Conservation (phyloP, 2,797 vertebrate genomes). For the Sarcophilus harrisii region DNA sequence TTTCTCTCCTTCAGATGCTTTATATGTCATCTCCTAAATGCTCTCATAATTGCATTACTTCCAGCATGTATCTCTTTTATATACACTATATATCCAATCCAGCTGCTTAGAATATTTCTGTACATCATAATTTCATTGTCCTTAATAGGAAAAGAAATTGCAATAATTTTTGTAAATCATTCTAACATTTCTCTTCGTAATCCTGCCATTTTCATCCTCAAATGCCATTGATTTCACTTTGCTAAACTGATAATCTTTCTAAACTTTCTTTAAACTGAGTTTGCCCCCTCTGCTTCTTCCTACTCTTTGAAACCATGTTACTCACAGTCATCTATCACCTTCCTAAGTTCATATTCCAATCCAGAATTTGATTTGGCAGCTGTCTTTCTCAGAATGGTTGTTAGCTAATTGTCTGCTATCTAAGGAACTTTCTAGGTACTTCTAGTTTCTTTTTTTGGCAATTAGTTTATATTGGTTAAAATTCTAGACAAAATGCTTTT, state of each 20-base stretch:
- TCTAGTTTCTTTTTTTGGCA: background rate
- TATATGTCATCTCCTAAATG: background rate
- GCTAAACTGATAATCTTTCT: background rate
- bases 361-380: background rate
- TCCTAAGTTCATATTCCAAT: background rate
- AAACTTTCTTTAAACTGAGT: background rate
- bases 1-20: background rate
- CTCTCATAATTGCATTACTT: background rate
- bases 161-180: background rate
- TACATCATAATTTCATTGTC: background rate
- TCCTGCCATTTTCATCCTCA: background rate
- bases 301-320: background rate
- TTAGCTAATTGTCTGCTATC: background rate
- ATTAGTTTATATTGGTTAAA: background rate
- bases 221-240: background rate
- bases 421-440: background rate
- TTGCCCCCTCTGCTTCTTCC: background rate
- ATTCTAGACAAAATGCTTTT: background rate
- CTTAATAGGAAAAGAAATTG: background rate
- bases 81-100: background rate
- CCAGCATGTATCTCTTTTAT: background rate
- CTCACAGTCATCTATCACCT: background rate
- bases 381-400: background rate
- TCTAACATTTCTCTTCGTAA: background rate
- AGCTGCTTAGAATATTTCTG: background rate